Base-by-base conservation (phyloP, 2,113 vertebrate genomes). In the Phylloscopus trochiloides region DNA sequence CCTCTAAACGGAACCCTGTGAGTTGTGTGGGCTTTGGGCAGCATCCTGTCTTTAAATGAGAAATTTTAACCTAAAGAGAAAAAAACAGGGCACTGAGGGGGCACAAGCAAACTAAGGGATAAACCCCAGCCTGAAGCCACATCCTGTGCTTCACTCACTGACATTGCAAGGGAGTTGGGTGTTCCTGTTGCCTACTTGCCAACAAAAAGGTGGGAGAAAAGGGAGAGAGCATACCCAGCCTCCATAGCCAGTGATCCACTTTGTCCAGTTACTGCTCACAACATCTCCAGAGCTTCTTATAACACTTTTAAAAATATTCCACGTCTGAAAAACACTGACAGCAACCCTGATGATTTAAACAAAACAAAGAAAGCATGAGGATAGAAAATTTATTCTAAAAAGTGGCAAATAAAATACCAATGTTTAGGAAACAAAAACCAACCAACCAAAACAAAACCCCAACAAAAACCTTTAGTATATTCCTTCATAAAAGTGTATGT, bases 251-350 rank as follows among this genome's bases (percentile, higher is more conserved):
- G 76, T 14, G 61, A 96, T 81, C 83, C 36, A 5, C 85, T 97
- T 97, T n/a, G 93, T 96, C 95, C 91, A 97, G 55, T 92, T 91
- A 43, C 58, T 92, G 65, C 70, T 96, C 87, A 76, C 88, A 68
- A 58, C 66, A 82, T 57, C 96, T 81, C 87, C 82, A 52, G 48
- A 88, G 78, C 63, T 91, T 90, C 95, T 94, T 84, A 26, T 22
- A 92, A 97, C 84, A 92, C 90, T 96, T 91, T 31, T 97, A 75
- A 94, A 88, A 85, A 88, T 28, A 63, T 61, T 93, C 93, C 96
- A 80, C 6, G 61, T 95, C 79, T 96, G 96, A 88, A 92, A 97
- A 95, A 96, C 86, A 88, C 88, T 94, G 93, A 94, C 17, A 42
- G 94, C 86, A 71, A 95, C 88, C 70, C 97, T 98, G 87, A 63